Base-by-base conservation (phyloP, 2,888 invertebrate genomes). In the Oxystoma pomonae region DNA sequence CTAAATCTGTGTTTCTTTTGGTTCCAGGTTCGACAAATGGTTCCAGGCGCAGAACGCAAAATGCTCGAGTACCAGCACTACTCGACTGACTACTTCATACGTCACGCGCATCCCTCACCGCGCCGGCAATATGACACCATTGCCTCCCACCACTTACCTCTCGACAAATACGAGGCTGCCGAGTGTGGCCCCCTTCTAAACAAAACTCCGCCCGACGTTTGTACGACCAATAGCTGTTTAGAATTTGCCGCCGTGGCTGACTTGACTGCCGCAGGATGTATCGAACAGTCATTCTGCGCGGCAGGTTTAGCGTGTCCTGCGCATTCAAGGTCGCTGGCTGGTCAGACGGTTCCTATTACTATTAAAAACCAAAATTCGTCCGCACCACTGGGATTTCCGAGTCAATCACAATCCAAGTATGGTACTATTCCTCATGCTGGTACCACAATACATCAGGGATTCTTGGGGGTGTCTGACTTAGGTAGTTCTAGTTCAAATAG, bases 21-120 rank as follows among this genome's bases (percentile, higher is more conserved):
- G 57, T 70, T 77, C 56, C 72, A 84, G 84, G 84, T 84, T n/a
- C 79, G 84, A 63, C 83, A 84, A 57, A 85, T 85, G 83, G 86
- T 86, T 3, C 85, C 86, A 0, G 86, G 86, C 1, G 85, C 84
- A 0, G 85, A 85, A 67, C 78, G 85, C 52, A 83, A 84, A 71
- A 77, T 85, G 16, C 80, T 83, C 5, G 85, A 85, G 69, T 84
- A 84, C 66, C 82, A 84, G 69, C 81, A 82, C 3, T 72, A 83
- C 49, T 83, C 83, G 66, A 82, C 80, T 52, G 84, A 84, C 69
- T 84, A 83, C 70, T 76, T 83, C 56, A 81, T 83, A 57, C 71
- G 74, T n/a, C 75, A 76, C 59, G 68, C 74, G 1, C 72, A 17
- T 70, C 69, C 56, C 67, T 72, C 63, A 2, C 52, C 53, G n/a